phyloP scores from a whole-genome alignment of 2,888 invertebrate genomes.

The Tipula vernalis region DNA sequence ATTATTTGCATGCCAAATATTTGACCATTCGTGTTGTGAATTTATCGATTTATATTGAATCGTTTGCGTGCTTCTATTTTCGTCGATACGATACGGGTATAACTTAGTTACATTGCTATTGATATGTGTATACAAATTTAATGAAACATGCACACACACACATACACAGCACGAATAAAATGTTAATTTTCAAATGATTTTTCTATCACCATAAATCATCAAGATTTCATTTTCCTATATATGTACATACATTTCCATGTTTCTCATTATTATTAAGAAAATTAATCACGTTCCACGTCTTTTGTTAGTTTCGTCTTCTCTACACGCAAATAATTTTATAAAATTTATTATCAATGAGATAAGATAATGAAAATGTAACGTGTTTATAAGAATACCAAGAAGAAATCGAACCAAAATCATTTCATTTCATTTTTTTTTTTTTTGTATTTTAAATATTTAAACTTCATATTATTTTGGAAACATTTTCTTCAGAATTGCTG shows the following conservation, averaged over 20 bases:
- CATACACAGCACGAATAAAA: neutral
- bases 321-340: neutral
- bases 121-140: neutral
- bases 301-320: neutral
- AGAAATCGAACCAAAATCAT: neutral
- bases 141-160: neutral
- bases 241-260: neutral
- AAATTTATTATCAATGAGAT: neutral
- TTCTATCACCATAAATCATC: neutral
- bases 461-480: neutral
- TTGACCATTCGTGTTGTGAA: neutral
- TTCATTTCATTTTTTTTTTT: neutral
- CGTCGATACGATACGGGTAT: neutral
- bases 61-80: neutral
- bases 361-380: neutral
- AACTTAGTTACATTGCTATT: neutral
- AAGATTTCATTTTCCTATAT: neutral
- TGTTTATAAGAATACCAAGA: neutral
- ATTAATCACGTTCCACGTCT: neutral
- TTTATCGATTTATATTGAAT: neutral
- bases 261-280: neutral
- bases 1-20: neutral
- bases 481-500: neutral
- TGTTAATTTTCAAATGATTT: neutral
- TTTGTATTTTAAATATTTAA: neutral